A percentile compares a stretch with the other conserved stretches of the same genome.
phyloP scores from a whole-genome alignment of 2,888 invertebrate genomes.

The Andrena chrysosceles region DNA sequence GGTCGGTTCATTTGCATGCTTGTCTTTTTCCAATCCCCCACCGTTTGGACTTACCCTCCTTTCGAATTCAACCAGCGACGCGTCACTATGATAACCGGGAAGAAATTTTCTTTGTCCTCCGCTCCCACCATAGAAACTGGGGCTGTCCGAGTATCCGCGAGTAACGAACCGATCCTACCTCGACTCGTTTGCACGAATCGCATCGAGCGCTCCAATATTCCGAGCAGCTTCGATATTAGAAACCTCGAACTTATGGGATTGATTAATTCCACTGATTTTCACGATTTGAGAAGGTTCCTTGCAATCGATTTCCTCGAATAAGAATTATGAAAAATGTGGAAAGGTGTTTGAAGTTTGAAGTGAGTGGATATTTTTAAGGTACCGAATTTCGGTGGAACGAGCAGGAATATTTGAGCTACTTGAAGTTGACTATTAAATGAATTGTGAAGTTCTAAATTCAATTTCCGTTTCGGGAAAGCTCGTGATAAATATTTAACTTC shows the following conservation, averaged over 20 bases:
- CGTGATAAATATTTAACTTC: not conserved
- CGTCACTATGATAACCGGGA: conserved; percentile 54
- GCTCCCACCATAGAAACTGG: not conserved
- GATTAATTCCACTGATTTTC: too few relatives aligned
- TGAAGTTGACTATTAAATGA: too few relatives aligned
- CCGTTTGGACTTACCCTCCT: conserved; percentile 55
- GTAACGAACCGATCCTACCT: not conserved
- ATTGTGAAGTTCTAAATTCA: not conserved
- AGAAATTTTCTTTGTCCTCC: conserved; percentile 52
- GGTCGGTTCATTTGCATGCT: conserved; percentile 77
- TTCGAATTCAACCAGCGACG: conserved; percentile 64
- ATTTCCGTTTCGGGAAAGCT: not conserved
- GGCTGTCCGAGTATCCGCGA: conserved; percentile 1
- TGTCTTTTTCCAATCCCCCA: conserved; percentile 73
- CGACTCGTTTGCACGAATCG: too few relatives aligned
- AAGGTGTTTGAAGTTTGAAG: too few relatives aligned
- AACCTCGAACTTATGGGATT: too few relatives aligned
- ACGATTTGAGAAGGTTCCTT: too few relatives aligned
- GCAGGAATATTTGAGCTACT: too few relatives aligned
- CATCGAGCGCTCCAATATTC: not conserved
- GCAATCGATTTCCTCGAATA: too few relatives aligned
- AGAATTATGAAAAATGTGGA: too few relatives aligned
- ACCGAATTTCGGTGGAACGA: too few relatives aligned
- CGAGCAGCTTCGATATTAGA: not conserved
- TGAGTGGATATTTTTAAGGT: too few relatives aligned